Evolutionary conservation across 1,140 invertebrate species (phyloP), one percentile per base, ranked within the genome.

Genomic region (Aphelenchoides avenae): DNA sequence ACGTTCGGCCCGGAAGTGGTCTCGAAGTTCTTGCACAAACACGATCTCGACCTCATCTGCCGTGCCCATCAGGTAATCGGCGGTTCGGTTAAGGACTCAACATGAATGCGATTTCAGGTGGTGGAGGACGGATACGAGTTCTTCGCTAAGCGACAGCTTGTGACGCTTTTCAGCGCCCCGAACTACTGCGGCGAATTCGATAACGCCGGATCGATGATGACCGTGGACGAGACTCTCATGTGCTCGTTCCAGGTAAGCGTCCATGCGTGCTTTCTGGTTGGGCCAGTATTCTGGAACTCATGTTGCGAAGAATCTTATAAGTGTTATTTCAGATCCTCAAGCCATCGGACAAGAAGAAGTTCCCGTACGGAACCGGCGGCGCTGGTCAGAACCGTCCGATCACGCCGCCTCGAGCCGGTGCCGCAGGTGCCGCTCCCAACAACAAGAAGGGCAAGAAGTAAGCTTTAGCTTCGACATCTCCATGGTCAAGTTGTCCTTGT

Each of bases 101-200:
- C n/a, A n/a, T n/a, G n/a, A n/a, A n/a, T n/a, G n/a, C n/a, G n/a
- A 20, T 68, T 72, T 18, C 57, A 82, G 79, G 91, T 96, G 30
- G 92, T 96, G 9, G 91, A 96, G 81, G 92, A 96, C 80, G 93
- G 92, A 5, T 96, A 96, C 79, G 92, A 97, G 80, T 97, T 97
- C 79, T 97, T 97, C 79, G 92, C 92, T 4, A 96, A 96, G 80
- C 83, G 93, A 66, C 92, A 96, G 78, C 82, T 97, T 56, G 94
- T 99, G 11, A 98, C 94, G 9, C 81, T 99, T 11, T 98, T 99
- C 71, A 85, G 84, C 26, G 85, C 94, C 34, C 94, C 94, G 24
- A 99, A 98, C 81, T 99, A 99, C 80, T 98, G 94, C 81, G 89
- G 89, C 49, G 94, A 99, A 82, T 99, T 98, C 79, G 94, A 99